Evolutionary conservation across 1,140 invertebrate species (phyloP).

Genomic region (Drosophila repleta): DNA sequence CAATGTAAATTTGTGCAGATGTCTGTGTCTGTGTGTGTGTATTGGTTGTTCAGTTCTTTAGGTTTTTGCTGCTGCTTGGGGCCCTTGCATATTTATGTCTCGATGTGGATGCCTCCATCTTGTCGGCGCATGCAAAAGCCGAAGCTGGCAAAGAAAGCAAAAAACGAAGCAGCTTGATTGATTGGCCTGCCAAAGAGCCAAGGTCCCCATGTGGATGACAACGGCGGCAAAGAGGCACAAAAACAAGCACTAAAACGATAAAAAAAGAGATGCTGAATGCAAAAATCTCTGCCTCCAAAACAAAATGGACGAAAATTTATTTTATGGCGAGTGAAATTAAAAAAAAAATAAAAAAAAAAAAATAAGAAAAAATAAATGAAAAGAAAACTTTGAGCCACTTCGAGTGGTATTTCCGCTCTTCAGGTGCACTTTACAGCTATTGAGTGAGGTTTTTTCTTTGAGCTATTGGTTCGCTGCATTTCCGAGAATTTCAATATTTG

Average conservation of each 20-base stretch:
- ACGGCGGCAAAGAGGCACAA: slow-evolving; percentile 1
- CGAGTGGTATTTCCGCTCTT: slow-evolving; percentile 37
- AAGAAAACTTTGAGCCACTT: neutral
- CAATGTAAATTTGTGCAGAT: slow-evolving; percentile 49
- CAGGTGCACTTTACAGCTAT: slow-evolving; percentile 19
- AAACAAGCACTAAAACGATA: neutral
- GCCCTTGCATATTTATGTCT: slow-evolving; percentile 63
- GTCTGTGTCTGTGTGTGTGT: slow-evolving; percentile 40
- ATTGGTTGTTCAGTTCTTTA: slow-evolving; percentile 19
- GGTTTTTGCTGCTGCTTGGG: slow-evolving; percentile 25
- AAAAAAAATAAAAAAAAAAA: neutral
- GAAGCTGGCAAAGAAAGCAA: slow-evolving; percentile 29
- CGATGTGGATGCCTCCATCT: slow-evolving; percentile 41
- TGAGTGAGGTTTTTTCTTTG: slow-evolving; percentile 13
- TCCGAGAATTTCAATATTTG: slow-evolving; percentile 60
- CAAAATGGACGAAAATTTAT: slow-evolving; percentile 41
- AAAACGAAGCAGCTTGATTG: slow-evolving; percentile 61
- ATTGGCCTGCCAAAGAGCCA: slow-evolving; percentile 57
- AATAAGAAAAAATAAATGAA: neutral
- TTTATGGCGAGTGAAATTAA: neutral
- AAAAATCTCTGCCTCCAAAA: slow-evolving; percentile 33
- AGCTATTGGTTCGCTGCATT: slow-evolving; percentile 31
- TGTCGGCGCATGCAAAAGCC: slow-evolving; percentile 54
- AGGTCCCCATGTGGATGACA: slow-evolving; percentile 28
- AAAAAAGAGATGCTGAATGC: slow-evolving; percentile 28